These are phyloP conservation scores for Fragum whitleyi DNA, from an alignment of 2,888 invertebrate species.

Conservation along the genomic window DNA sequence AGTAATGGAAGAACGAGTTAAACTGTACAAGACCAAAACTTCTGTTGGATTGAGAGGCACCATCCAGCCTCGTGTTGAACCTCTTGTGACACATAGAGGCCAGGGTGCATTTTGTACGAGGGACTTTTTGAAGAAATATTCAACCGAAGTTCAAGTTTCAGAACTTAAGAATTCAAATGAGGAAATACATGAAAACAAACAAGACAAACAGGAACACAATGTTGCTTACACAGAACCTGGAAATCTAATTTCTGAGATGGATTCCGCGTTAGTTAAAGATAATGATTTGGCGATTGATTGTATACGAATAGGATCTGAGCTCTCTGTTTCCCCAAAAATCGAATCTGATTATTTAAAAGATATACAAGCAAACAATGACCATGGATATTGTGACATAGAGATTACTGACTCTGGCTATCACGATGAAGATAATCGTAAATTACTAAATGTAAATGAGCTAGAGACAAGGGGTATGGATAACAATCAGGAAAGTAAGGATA, in stretches of 20 bases:
- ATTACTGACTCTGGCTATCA: background rate
- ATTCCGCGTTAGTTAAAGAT: no score
- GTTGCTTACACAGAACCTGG: no score
- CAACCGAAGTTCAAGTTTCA: background rate
- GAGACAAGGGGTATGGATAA: no score
- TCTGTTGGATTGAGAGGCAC: slow-evolving; percentile 71
- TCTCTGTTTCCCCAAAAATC: no score
- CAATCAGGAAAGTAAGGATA: no score
- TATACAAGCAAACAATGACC: background rate
- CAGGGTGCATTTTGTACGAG: slow-evolving; percentile 67
- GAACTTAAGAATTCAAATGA: background rate
- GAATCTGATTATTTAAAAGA: background rate
- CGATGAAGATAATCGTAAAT: background rate
- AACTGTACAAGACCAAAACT: slow-evolving; percentile 83
- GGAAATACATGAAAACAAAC: no score
- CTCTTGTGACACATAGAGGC: slow-evolving; percentile 76
- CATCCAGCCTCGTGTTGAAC: slow-evolving; percentile 64
- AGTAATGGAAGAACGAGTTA: slow-evolving; percentile 90
- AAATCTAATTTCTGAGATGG: no score
- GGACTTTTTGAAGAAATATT: slow-evolving; percentile 56
- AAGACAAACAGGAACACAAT: no score
- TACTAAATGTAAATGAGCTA: background rate
- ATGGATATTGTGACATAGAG: background rate
- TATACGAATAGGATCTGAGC: no score
- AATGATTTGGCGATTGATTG: no score